These are phyloP conservation scores for Sebastes matsubarae DNA, from an alignment of 2,797 vertebrate genomes.

Conservation along the genomic window DNA sequence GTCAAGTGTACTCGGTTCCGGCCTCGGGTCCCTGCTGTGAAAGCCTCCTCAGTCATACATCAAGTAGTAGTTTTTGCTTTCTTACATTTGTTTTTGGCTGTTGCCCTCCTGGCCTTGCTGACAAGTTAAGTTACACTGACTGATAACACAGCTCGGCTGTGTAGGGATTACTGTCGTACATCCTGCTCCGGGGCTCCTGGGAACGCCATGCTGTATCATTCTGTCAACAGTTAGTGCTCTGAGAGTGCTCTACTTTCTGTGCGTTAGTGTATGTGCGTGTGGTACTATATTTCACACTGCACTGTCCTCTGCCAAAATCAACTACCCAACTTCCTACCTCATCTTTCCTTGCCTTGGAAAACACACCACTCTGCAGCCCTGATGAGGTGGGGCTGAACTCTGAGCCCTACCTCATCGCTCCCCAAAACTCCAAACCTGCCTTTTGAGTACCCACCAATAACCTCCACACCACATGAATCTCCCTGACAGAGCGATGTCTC, in stretches of 20 bases:
- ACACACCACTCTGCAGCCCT: constrained; percentile 27
- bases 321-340: constrained; percentile 71
- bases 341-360: constrained; percentile 61
- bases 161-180: constrained; percentile 75
- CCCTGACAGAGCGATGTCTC: constrained; percentile 48
- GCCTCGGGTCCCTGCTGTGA: not conserved
- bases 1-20: not conserved
- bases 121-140: constrained; percentile 75
- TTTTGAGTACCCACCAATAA: constrained; percentile 45
- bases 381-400: constrained; percentile 55
- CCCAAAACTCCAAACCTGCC: constrained; percentile 30
- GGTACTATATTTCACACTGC: constrained; percentile 75
- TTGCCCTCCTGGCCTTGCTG: constrained; percentile 60
- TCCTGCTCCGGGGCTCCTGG: constrained; percentile 70
- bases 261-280: constrained; percentile 60
- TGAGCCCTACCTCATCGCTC: constrained; percentile 49
- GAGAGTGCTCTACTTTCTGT: constrained; percentile 59
- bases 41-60: not conserved
- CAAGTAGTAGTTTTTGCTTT: constrained; percentile 36
- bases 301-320: constrained; percentile 76
- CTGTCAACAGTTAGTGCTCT: constrained; percentile 77
- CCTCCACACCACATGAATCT: constrained; percentile 63
- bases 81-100: constrained; percentile 52
- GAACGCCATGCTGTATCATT: constrained; percentile 80
- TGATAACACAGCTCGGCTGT: constrained; percentile 71